Base-by-base conservation (phyloP, 2,888 invertebrate genomes). In the Adineta ricciae region DNA sequence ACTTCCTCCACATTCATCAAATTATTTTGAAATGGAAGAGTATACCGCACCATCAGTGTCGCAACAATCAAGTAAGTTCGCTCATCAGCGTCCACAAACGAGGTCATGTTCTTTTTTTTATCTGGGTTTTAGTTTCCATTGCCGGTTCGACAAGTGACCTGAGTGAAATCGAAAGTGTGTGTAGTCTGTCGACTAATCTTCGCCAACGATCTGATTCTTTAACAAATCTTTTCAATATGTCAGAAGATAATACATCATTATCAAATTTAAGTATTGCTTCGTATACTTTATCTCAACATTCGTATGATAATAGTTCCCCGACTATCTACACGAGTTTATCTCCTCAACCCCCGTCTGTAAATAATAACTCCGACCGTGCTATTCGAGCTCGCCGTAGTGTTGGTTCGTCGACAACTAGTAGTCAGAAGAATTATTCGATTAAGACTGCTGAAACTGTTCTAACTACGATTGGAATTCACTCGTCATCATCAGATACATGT, bases 161-260 rank as follows among this genome's bases (percentile, higher is more conserved):
- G 9, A 41, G 41, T 41, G 78, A 78, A 78, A 78, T 78, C 2
- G 78, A 14, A 8, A 78, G 78, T 78, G 38, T 78, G 9, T 78
- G n/a, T 78, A 41, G 41, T 78, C 41, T 78, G 11, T 41, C 78
- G 11, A n/a, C 41, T 9, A n/a, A 24, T 78, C 11, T n/a, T 24
- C 24, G 41, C 38, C 78, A 78, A 41, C 24, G 19, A 78, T 78
- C 78, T 78, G 78, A 78, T 78, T 78, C 78, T 0, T 32, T 78
- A 78, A 78, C 78, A 78, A 78, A 78, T 78, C n/a, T 78, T n/a
- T 78, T 78, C 41, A 78, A 78, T 78, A 41, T 78, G 41, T 78
- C 78, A 14, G 78, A 78, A 41, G 78, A 78, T 41, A 78, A n/a
- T 78, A n/a, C 78, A 41, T 78, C 78, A n/a, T 24, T 78, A 41